phyloP scores from a whole-genome alignment of 2,888 invertebrate species.

The Acrobasis consociella region DNA sequence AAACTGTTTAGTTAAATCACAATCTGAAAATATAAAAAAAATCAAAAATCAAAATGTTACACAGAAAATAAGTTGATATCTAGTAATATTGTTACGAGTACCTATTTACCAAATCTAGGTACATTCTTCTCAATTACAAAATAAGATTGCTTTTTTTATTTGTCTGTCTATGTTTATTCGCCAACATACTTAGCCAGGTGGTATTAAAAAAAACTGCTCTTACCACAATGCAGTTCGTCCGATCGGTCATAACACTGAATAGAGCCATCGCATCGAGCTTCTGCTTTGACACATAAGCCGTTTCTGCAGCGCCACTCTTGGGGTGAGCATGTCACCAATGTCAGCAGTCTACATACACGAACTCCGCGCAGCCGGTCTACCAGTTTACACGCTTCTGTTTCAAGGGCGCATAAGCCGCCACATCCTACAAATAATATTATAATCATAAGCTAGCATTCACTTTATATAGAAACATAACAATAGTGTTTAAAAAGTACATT shows the following conservation, averaged over 20 bases:
- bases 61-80: no score
- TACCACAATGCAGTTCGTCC: constrained; percentile 89
- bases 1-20: constrained; percentile 86
- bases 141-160: no score
- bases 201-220: constrained; percentile 39
- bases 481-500: constrained; percentile 16
- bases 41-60: no score
- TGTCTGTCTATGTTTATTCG: no score
- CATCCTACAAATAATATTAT: constrained; percentile 69
- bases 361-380: constrained; percentile 79
- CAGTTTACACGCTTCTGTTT: constrained; percentile 85
- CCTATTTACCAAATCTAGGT: no score
- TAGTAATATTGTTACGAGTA: no score
- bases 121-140: no score
- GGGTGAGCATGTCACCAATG: constrained; percentile 83
- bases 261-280: constrained; percentile 87
- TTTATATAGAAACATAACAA: no score
- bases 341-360: constrained; percentile 82
- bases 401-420: constrained; percentile 85
- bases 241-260: constrained; percentile 89
- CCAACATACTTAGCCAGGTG: no score
- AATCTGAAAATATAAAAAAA: constrained; percentile 71
- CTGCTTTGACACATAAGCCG: constrained; percentile 85
- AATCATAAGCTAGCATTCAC: constrained; percentile 9
- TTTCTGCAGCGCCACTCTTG: constrained; percentile 89